Evolutionary conservation across 1,140 invertebrate species (phyloP).

Genomic region (Drosophila mauritiana): DNA sequence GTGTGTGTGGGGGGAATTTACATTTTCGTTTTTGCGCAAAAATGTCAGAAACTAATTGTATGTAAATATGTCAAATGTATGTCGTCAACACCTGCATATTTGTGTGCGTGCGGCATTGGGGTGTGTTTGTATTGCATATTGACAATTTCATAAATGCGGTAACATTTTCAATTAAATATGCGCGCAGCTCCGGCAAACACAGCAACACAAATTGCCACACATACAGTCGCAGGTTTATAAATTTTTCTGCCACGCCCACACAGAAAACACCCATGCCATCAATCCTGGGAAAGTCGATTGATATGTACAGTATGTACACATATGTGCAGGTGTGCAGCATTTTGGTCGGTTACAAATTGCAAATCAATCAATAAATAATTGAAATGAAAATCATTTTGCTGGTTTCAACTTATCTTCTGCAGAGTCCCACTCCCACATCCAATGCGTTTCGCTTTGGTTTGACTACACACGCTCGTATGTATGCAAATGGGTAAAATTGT

Average conservation of each 20-base stretch:
- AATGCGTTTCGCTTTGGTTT: slow-evolving; percentile 49
- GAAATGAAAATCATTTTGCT: slow-evolving; percentile 83
- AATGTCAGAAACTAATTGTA: slow-evolving; percentile 79
- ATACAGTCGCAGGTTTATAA: slow-evolving; percentile 6
- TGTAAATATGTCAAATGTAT: slow-evolving; percentile 80
- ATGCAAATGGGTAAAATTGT: slow-evolving; percentile 79
- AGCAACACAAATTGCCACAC: slow-evolving; percentile 63
- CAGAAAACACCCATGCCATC: slow-evolving; percentile 34
- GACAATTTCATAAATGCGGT: slow-evolving; percentile 83
- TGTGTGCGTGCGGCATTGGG: slow-evolving; percentile 15
- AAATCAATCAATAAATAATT: slow-evolving; percentile 83
- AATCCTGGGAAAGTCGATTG: slow-evolving; percentile 73
- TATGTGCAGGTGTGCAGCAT: slow-evolving; percentile 77
- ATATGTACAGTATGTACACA: slow-evolving; percentile 43
- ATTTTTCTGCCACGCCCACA: slow-evolving; percentile 27
- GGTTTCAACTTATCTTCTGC: slow-evolving; percentile 78
- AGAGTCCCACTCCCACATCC: slow-evolving; percentile 11
- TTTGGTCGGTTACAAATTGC: slow-evolving; percentile 81
- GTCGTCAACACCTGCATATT: slow-evolving; percentile 72
- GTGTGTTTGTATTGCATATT: slow-evolving; percentile 75
- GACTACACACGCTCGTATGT: slow-evolving; percentile 43
- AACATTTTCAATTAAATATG: slow-evolving; percentile 83
- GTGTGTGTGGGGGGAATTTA: slow-evolving; percentile 46
- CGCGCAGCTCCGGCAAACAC: slow-evolving; percentile 73
- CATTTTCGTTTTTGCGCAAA: slow-evolving; percentile 62